These are phyloP conservation scores for Mactra quadrangularis DNA, from an alignment of 1,140 invertebrate species.

Conservation along the genomic window DNA sequence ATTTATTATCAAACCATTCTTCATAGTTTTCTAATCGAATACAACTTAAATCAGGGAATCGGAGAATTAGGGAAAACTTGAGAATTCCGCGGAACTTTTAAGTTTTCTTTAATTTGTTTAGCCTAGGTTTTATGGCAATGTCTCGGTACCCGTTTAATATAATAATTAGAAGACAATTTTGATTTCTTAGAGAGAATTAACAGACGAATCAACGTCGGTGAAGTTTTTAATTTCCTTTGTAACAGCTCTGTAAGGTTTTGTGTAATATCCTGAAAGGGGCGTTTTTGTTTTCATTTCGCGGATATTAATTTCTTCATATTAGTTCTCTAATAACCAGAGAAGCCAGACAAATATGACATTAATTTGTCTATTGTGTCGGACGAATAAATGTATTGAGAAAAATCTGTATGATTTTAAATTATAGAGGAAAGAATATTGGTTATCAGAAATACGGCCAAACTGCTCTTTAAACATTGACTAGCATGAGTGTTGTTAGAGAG, in stretches of 20 bases:
- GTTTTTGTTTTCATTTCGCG: too few relatives aligned
- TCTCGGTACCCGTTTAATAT: background rate
- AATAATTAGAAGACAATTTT: constrained; percentile 30
- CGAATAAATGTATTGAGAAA: too few relatives aligned
- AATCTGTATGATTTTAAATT: too few relatives aligned
- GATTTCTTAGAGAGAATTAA: background rate
- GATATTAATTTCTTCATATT: too few relatives aligned
- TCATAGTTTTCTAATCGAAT: background rate
- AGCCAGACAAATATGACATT: too few relatives aligned
- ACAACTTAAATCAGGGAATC: too few relatives aligned
- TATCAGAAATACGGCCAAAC: too few relatives aligned
- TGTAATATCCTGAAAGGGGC: constrained; percentile 16
- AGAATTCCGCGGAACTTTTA: constrained; percentile 11
- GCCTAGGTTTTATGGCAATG: background rate
- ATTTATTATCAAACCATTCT: constrained; percentile 28
- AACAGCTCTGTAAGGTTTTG: background rate
- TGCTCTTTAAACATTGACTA: too few relatives aligned
- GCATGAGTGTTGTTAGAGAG: too few relatives aligned
- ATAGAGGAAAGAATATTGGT: too few relatives aligned
- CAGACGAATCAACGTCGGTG: background rate
- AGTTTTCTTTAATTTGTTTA: background rate
- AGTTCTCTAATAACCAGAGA: too few relatives aligned
- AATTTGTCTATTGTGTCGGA: too few relatives aligned
- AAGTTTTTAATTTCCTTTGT: constrained; percentile 6
- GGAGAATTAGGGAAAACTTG: background rate